These are phyloP conservation scores for Seriola dumerili DNA, from an alignment of 2,113 vertebrate genomes.

Conservation along the genomic window DNA sequence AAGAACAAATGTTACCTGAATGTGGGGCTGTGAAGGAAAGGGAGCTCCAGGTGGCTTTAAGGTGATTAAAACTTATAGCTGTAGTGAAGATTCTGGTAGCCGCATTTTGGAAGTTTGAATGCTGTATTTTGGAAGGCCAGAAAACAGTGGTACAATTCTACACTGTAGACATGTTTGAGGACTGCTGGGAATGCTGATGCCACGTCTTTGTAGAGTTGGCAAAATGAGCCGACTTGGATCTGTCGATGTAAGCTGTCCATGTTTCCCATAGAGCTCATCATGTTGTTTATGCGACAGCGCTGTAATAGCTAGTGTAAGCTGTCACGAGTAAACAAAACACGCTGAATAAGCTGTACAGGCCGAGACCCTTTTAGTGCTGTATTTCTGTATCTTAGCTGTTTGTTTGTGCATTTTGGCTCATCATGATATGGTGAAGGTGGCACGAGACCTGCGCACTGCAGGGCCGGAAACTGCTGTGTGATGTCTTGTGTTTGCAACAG, in stretches of 20 bases:
- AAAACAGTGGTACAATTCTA: neutral
- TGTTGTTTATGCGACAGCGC: constrained; percentile 37
- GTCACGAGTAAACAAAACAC: constrained; percentile 26
- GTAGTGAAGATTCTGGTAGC: neutral
- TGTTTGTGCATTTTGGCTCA: neutral
- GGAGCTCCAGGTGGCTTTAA: neutral
- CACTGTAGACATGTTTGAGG: constrained; percentile 1
- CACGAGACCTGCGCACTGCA: too few relatives aligned
- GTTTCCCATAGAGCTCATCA: constrained; percentile 47
- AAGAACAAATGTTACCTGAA: constrained; percentile 9
- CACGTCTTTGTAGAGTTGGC: constrained; percentile 14
- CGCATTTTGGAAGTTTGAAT: neutral
- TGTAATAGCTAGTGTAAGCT: constrained; percentile 39
- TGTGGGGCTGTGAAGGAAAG: neutral
- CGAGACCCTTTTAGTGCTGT: neutral
- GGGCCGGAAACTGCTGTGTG: too few relatives aligned
- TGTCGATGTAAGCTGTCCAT: constrained; percentile 40
- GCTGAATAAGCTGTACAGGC: constrained; percentile 25
- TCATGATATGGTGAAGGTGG: neutral
- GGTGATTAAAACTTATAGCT: neutral
- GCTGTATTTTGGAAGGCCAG: neutral
- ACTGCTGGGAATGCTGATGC: constrained; percentile 36
- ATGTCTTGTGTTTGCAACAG: neutral
- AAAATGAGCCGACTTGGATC: constrained; percentile 39
- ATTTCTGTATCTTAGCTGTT: constrained; percentile 3